Conservation (phyloP, 2,888 invertebrate species). For the Acrocera orbiculus region DNA sequence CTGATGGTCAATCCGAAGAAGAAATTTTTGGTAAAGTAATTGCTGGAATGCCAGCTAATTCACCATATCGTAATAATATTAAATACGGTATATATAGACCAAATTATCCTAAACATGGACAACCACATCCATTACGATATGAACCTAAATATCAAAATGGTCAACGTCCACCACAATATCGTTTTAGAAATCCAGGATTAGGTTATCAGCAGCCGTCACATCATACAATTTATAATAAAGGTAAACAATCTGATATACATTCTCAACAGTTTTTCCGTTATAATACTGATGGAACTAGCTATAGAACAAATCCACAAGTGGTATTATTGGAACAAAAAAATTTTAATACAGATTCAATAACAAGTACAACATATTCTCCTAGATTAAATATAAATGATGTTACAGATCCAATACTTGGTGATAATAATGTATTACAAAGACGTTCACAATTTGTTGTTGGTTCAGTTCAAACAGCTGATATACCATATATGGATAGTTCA, state of each 20-base stretch:
- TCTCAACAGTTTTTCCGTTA: conserved; percentile 7
- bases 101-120: conserved; percentile 5
- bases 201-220: conserved; percentile 4
- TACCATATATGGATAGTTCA: conserved; percentile 17
- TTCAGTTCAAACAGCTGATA: conserved; percentile 27
- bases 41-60: conserved; percentile 45
- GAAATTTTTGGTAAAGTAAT: conserved; percentile 58
- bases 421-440: conserved; percentile 10
- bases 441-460: conserved; percentile 47
- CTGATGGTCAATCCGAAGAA: conserved; percentile 53
- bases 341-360: conserved; percentile 5
- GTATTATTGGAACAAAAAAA: neutral
- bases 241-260: conserved; percentile 1
- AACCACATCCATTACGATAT: conserved; percentile 24
- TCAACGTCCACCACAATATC: conserved; percentile 5
- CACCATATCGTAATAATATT: conserved; percentile 28
- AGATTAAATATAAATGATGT: neutral
- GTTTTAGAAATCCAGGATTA: conserved; percentile 4
- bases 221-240: conserved; percentile 5
- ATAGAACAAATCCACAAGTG: conserved; percentile 3
- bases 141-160: conserved; percentile 28
- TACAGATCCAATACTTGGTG: conserved; percentile 3
- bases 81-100: conserved; percentile 22
- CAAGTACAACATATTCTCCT: conserved; percentile 1
- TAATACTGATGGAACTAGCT: conserved; percentile 3